These are phyloP conservation scores for Chionodraco myersi DNA, from an alignment of 2,113 vertebrate species.

Conservation along the genomic window DNA sequence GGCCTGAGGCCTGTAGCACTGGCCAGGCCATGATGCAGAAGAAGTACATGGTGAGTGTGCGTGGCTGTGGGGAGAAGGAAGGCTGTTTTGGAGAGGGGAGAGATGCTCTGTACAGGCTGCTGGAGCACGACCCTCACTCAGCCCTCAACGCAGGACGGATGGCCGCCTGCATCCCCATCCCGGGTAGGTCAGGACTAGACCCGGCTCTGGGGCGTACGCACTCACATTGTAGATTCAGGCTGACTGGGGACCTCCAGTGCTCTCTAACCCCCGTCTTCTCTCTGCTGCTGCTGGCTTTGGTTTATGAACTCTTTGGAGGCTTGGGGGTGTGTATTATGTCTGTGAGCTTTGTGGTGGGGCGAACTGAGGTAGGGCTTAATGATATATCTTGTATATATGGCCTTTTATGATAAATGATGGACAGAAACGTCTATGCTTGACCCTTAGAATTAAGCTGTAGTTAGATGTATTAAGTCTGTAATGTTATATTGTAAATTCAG, in stretches of 20 bases:
- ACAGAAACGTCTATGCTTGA: neutral
- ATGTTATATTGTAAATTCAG: neutral
- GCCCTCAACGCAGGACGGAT: conserved; percentile 79
- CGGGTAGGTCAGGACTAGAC: conserved; percentile 73
- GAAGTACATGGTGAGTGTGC: conserved; percentile 77
- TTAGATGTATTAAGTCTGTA: too few relatives aligned
- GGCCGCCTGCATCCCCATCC: conserved; percentile 63
- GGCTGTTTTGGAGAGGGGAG: conserved; percentile 68
- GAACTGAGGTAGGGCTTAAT: conserved; percentile 25
- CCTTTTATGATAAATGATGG: neutral
- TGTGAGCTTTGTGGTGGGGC: conserved; percentile 8
- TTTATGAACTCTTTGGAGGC: too few relatives aligned
- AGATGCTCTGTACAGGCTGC: conserved; percentile 76
- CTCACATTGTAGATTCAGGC: neutral
- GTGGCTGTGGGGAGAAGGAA: conserved; percentile 57
- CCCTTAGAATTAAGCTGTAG: neutral
- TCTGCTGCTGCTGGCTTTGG: conserved; percentile 35
- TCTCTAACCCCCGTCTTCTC: conserved; percentile 17
- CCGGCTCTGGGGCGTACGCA: neutral
- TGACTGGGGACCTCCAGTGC: conserved; percentile 4
- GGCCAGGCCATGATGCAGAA: conserved; percentile 71
- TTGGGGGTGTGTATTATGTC: neutral
- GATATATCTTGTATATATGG: conserved; percentile 10
- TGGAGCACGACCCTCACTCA: conserved; percentile 76
- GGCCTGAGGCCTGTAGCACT: conserved; percentile 56